Percentiles rank a stretch among this genome's conserved stretches.
These are phyloP conservation scores for Lepidochrysops patricia DNA, from an alignment of 2,888 invertebrate species.

Conservation along the genomic window DNA sequence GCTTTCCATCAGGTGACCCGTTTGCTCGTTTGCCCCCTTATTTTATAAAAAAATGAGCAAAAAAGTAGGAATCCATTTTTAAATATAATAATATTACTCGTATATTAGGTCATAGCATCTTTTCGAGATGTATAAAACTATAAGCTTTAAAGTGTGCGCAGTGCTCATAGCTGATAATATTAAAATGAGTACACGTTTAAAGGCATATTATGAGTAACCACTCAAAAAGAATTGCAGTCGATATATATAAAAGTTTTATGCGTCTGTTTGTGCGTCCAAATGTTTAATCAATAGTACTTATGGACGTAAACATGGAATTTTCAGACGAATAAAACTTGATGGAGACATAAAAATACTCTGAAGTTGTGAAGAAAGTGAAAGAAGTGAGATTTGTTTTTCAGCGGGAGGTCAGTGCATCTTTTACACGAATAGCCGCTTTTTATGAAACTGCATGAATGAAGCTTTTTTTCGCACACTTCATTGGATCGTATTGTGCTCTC, in stretches of 20 bases:
- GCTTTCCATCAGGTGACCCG: too few species aligned
- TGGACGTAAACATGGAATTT: constrained; percentile 12
- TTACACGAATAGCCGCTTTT: background rate
- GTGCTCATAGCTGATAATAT: background rate
- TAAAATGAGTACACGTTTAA: background rate
- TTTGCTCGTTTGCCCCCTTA: too few species aligned
- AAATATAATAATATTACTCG: too few species aligned
- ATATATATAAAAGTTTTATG: constrained; percentile 1
- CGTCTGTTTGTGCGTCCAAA: constrained; percentile 7
- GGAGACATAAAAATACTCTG: constrained; percentile 8
- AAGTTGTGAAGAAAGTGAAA: constrained; percentile 9
- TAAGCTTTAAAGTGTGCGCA: background rate
- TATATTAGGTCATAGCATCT: background rate
- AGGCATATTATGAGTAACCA: background rate
- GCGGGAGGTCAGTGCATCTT: constrained; percentile 7
- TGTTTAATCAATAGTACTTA: constrained; percentile 10
- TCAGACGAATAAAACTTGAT: constrained; percentile 10
- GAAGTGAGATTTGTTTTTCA: constrained; percentile 9
- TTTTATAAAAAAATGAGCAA: too few species aligned
- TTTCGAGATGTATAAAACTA: background rate
- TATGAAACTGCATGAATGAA: background rate
- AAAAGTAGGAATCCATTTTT: background rate
- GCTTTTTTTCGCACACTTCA: background rate
- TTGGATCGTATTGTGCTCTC: background rate
- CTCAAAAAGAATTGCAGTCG: background rate